These are phyloP conservation scores for Scomberomorus guttatus DNA, from an alignment of 2,797 vertebrate genomes.

Conservation along the genomic window DNA sequence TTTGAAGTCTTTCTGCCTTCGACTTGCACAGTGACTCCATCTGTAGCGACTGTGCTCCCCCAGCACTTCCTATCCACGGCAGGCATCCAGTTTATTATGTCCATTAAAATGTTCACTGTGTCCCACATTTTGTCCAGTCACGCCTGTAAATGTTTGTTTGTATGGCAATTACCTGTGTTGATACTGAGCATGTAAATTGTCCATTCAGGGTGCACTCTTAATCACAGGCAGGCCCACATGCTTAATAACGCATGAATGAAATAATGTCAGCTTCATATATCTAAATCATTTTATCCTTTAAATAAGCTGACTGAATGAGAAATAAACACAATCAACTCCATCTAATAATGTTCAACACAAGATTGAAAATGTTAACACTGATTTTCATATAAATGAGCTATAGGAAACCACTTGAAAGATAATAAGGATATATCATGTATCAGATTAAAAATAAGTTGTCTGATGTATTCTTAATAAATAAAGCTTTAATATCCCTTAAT, in stretches of 20 bases:
- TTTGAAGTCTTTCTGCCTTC: conserved; percentile 60
- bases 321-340: background rate
- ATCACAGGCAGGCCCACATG: background rate
- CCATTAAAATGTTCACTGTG: conserved; percentile 62
- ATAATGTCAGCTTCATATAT: background rate
- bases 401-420: background rate
- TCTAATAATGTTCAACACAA: background rate
- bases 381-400: background rate
- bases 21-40: conserved; percentile 61
- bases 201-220: background rate
- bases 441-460: background rate
- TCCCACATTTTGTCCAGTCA: conserved; percentile 30
- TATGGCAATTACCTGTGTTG: conserved; percentile 28
- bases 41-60: conserved; percentile 57
- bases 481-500: background rate
- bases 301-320: background rate
- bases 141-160: conserved; percentile 43
- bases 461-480: background rate
- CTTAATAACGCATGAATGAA: background rate
- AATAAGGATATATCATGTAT: background rate
- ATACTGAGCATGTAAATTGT: background rate
- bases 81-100: conserved; percentile 67
- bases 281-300: conserved; percentile 26
- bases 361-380: background rate
- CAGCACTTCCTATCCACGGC: conserved; percentile 59